These are phyloP conservation scores for Calephelis perditalis DNA, from an alignment of 2,888 invertebrate genomes.

Conservation along the genomic window DNA sequence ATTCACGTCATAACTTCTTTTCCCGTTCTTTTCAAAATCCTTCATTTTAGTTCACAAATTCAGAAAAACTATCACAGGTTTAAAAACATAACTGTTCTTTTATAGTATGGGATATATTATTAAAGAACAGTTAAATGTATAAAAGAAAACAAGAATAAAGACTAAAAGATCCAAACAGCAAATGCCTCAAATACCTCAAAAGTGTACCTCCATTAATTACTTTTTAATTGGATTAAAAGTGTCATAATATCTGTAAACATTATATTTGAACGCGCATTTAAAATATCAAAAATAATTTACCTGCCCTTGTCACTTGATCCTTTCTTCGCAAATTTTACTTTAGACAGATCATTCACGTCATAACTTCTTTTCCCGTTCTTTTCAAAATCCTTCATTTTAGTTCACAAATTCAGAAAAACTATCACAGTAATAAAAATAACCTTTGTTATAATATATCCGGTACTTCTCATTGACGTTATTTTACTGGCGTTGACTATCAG, in stretches of 20 bases:
- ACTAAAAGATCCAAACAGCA: too few species aligned
- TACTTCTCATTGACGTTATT: slow-evolving; percentile 2
- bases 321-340: slow-evolving; percentile 29
- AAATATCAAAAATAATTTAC: slow-evolving; percentile 22
- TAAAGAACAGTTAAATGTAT: too few species aligned
- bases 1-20: slow-evolving; percentile 30
- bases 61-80: slow-evolving; percentile 16
- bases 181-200: too few species aligned
- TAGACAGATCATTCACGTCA: slow-evolving; percentile 29
- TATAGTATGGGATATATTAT: neutral
- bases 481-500: slow-evolving; percentile 19
- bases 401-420: slow-evolving; percentile 18
- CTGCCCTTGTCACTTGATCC: slow-evolving; percentile 24
- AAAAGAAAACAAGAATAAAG: too few species aligned
- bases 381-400: slow-evolving; percentile 18
- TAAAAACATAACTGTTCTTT: neutral
- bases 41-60: slow-evolving; percentile 21
- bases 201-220: too few species aligned
- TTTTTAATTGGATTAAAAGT: too few species aligned
- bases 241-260: too few species aligned
- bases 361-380: slow-evolving; percentile 27
- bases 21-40: slow-evolving; percentile 16
- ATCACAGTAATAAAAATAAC: slow-evolving; percentile 10
- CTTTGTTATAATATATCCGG: neutral
- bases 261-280: neutral